These are phyloP conservation scores for Amiota mariae DNA, from an alignment of 2,888 invertebrate genomes.

Conservation along the genomic window DNA sequence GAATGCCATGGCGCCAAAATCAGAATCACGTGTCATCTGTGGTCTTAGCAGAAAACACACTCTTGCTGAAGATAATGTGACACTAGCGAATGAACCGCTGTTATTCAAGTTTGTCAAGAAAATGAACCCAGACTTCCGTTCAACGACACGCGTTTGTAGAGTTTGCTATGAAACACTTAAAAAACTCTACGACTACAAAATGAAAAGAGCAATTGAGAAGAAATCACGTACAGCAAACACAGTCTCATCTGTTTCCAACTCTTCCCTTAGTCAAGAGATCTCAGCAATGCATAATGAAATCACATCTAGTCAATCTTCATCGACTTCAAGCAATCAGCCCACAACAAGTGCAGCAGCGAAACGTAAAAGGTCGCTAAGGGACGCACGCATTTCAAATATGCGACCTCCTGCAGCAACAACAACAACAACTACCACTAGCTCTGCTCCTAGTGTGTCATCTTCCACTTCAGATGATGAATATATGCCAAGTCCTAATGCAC, in stretches of 20 bases:
- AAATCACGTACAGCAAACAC: neutral
- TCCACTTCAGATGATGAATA: slow-evolving; percentile 39
- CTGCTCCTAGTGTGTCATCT: slow-evolving; percentile 23
- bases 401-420: neutral
- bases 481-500: slow-evolving; percentile 53
- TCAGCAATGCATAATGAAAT: neutral
- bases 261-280: no score
- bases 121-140: slow-evolving; percentile 43
- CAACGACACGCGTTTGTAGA: slow-evolving; percentile 45
- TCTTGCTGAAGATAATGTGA: slow-evolving; percentile 3
- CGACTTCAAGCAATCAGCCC: slow-evolving; percentile 19
- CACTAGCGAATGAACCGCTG: slow-evolving; percentile 38
- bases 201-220: slow-evolving; percentile 31
- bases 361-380: slow-evolving; percentile 21
- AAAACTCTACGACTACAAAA: slow-evolving; percentile 43
- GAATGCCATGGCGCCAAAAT: no score
- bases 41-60: neutral
- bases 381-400: neutral
- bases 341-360: slow-evolving; percentile 29
- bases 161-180: slow-evolving; percentile 44
- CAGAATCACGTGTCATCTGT: neutral
- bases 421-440: slow-evolving; percentile 12
- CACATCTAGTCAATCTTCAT: neutral
- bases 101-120: slow-evolving; percentile 44
- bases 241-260: slow-evolving; percentile 33